Percentiles rank a stretch among this genome's conserved stretches.
phyloP scores from a whole-genome alignment of 1,140 invertebrate genomes.

The Drosophila neocordata region DNA sequence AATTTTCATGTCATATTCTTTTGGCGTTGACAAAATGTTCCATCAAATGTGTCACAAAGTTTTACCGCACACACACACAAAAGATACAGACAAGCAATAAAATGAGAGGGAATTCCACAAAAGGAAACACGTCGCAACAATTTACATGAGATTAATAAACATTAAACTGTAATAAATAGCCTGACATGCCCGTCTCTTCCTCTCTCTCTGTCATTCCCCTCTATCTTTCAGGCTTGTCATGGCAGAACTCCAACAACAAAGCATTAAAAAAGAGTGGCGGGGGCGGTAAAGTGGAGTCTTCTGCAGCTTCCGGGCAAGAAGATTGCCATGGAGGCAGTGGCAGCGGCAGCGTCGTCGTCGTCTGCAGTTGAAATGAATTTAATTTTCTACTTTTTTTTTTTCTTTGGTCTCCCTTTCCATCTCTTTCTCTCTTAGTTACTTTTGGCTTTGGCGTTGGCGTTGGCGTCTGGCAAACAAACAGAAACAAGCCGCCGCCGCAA shows the following conservation, averaged over 20 bases:
- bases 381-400: constrained; percentile 71
- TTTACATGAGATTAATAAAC: constrained; percentile 54
- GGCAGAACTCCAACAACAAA: constrained; percentile 36
- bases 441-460: constrained; percentile 22
- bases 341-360: constrained; percentile 20
- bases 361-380: constrained; percentile 78
- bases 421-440: constrained; percentile 15
- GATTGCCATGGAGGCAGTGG: constrained; percentile 41
- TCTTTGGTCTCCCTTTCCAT: constrained; percentile 31
- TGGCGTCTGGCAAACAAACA: constrained; percentile 48
- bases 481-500: constrained; percentile 56
- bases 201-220: neutral
- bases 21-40: constrained; percentile 10
- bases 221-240: constrained; percentile 5
- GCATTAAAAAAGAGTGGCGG: constrained; percentile 27
- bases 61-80: neutral
- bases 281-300: neutral
- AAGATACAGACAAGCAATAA: neutral
- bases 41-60: constrained; percentile 10
- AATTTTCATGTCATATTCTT: constrained; percentile 4
- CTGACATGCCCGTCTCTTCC: constrained; percentile 23
- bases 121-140: constrained; percentile 37
- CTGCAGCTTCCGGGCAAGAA: constrained; percentile 32
- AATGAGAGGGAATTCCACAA: constrained; percentile 3
- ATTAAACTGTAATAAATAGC: constrained; percentile 73